Evolutionary conservation across 1,140 invertebrate genomes (phyloP).

Genomic region (Chlorops oryzae): DNA sequence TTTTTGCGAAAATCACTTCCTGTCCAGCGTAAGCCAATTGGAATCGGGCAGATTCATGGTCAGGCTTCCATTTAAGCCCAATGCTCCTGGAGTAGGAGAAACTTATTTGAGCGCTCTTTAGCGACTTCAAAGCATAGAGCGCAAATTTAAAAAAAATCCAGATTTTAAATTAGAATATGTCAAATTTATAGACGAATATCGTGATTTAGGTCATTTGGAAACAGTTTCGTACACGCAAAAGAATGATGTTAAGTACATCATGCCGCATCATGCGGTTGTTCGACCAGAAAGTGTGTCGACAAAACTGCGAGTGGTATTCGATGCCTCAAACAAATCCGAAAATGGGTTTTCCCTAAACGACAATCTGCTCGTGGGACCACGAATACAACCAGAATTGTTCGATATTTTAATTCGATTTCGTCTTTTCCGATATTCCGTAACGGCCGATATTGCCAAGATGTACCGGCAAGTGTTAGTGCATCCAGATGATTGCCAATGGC

Average conservation of each 20-base stretch:
- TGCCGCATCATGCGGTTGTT: conserved; percentile 13
- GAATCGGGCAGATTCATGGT: too few relatives aligned
- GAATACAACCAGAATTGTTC: conserved; percentile 35
- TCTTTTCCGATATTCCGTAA: conserved; percentile 24
- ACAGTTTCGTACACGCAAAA: background rate
- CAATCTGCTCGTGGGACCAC: conserved; percentile 33
- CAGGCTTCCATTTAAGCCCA: too few relatives aligned
- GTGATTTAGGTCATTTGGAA: conserved; percentile 11
- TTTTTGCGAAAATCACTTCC: too few relatives aligned
- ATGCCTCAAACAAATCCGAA: conserved; percentile 21
- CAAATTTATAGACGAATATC: conserved; percentile 11
- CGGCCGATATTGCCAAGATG: conserved; percentile 39
- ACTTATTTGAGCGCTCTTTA: too few relatives aligned
- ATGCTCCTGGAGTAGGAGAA: too few relatives aligned
- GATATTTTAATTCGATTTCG: conserved; percentile 40
- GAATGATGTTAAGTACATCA: conserved; percentile 4
- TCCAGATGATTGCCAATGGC: too few relatives aligned
- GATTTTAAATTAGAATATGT: background rate
- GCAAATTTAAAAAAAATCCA: background rate
- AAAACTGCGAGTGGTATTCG: conserved; percentile 32
- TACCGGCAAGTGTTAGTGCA: conserved; percentile 36
- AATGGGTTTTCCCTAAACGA: conserved; percentile 35
- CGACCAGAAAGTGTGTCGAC: conserved; percentile 16
- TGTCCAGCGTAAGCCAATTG: too few relatives aligned
- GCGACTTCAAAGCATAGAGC: background rate